These are phyloP conservation scores for Megaustenia siamemsis DNA, from an alignment of 2,888 invertebrate genomes.

Conservation along the genomic window DNA sequence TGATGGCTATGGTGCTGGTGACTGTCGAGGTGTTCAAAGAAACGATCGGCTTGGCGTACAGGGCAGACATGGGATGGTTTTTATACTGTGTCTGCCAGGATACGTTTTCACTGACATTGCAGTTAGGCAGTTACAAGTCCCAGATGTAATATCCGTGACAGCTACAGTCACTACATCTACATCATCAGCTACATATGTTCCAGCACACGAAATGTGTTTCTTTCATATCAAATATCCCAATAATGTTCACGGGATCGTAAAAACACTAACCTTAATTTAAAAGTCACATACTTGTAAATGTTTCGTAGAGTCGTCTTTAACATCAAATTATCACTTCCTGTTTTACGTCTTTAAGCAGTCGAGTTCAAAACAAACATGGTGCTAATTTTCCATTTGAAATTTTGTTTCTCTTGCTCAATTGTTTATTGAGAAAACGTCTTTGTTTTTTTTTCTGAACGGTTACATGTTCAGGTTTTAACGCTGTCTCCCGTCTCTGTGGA, in stretches of 20 bases:
- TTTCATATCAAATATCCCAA: too few relatives aligned
- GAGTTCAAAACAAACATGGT: too few relatives aligned
- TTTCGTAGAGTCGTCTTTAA: background rate
- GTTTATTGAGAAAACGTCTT: too few relatives aligned
- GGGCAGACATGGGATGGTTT: constrained; percentile 40
- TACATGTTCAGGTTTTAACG: too few relatives aligned
- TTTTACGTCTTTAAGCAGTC: too few relatives aligned
- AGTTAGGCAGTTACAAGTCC: background rate
- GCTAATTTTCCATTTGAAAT: too few relatives aligned
- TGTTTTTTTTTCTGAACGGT: too few relatives aligned
- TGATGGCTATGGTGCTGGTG: constrained; percentile 24
- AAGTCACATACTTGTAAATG: background rate
- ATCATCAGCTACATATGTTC: background rate
- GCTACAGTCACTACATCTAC: background rate
- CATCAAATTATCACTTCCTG: too few relatives aligned
- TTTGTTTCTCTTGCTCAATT: too few relatives aligned
- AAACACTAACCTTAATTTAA: too few relatives aligned
- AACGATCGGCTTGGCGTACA: constrained; percentile 27
- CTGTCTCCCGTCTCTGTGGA: too few relatives aligned
- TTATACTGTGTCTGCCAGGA: background rate
- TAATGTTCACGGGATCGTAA: too few relatives aligned
- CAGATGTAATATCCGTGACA: background rate
- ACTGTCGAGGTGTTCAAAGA: constrained; percentile 11
- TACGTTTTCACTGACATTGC: constrained; percentile 1
- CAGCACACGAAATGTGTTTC: background rate